These are phyloP conservation scores for Falco columbarius DNA, from an alignment of 2,797 vertebrate genomes.

Conservation along the genomic window DNA sequence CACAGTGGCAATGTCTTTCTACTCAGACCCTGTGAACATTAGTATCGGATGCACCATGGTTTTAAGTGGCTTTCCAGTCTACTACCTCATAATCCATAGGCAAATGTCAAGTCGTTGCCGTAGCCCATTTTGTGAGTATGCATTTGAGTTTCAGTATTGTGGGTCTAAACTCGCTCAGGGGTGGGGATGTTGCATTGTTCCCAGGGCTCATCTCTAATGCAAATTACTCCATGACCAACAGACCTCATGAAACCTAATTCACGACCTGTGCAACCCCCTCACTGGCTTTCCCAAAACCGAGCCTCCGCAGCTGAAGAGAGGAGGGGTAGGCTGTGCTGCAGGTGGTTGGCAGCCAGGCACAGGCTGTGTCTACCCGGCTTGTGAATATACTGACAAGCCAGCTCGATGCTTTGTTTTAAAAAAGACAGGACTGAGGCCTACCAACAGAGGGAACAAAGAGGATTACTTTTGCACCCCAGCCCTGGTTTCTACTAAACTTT, in stretches of 20 bases:
- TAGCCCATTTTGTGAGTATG: constrained; percentile 61
- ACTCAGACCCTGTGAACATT: constrained; percentile 75
- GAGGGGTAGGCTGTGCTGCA: background rate
- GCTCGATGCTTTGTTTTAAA: background rate
- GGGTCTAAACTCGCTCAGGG: rapidly evolving
- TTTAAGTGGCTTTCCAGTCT: constrained; percentile 76
- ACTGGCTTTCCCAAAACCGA: background rate
- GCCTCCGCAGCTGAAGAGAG: rapidly evolving
- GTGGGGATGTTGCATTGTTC: background rate
- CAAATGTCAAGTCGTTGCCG: constrained; percentile 47
- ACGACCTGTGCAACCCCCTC: background rate
- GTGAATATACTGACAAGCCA: background rate
- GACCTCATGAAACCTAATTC: background rate
- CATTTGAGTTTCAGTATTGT: background rate
- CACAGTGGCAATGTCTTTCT: constrained; percentile 76
- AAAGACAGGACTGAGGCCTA: background rate
- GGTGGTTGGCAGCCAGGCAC: background rate
- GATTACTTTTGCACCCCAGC: rapidly evolving
- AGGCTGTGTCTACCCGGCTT: background rate
- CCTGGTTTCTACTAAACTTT: background rate
- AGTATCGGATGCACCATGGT: constrained; percentile 71
- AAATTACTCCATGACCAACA: background rate
- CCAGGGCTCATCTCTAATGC: background rate
- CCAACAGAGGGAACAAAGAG: background rate
- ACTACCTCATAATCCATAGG: constrained; percentile 61